Base-by-base conservation (phyloP, 2,113 vertebrate species). In the Canis aureus region DNA sequence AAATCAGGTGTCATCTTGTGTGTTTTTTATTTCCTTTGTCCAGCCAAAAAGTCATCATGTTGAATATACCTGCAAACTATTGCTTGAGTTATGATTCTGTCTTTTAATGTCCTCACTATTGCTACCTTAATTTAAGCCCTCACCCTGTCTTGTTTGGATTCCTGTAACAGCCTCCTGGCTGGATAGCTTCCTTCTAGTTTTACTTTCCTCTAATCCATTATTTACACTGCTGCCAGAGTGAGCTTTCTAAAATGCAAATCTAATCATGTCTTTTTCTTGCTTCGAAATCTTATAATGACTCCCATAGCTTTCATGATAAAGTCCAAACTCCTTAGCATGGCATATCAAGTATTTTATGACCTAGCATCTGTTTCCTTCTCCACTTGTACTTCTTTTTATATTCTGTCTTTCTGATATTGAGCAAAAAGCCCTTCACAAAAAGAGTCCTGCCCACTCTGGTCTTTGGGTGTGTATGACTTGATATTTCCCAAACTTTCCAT, bases 151-250 rank as follows among this genome's bases (percentile, higher is more conserved):
- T 96, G 64, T 95, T 96, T 97, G 71, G 81, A 95, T 97, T 97
- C 83, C 81, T 89, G 2, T 97, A 97, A 97, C n/a, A 96, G 60
- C 29, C 84, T 97, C 76, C 78, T 98, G 80, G 71, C 94, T 97
- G 81, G 78, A 89, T 97, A 96, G 38, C 91, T 93, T 94, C 91
- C 55, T 96, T 89, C 71, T 89, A 91, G 92, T 86, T 98, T 96
- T 95, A 94, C 93, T 95, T 97, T 96, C 85, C n/a, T 97, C 93
- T 98, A 97, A 97, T 98, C 85, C 97, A 98, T 97, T 98, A 97
- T 98, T 98, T 97, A 98, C 94, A 97, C 49, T 92, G 66, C 94
- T 94, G 91, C 71, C 81, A 94, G 91, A 97, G 94, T 86, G 78
- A 94, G 93, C 81, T 89, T 96, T 97, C 97, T 97, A 97, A 98